Evolutionary conservation across 1,140 invertebrate genomes (phyloP), one percentile per base, ranked within the genome.

Genomic region (Penaeus vannamei): DNA sequence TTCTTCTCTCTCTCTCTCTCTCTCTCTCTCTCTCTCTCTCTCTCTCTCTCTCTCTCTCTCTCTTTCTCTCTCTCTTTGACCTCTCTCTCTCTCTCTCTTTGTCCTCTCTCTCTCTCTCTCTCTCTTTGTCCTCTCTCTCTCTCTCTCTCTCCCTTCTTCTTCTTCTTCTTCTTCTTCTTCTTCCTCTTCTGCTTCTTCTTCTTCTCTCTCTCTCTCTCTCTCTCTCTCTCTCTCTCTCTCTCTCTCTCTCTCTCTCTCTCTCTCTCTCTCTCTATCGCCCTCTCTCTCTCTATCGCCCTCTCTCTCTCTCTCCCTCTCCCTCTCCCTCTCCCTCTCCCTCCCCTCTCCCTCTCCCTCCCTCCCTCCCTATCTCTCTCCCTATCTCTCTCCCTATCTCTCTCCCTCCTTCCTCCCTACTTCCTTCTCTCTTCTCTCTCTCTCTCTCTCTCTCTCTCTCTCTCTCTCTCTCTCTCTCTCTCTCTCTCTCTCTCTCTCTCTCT

Each of bases 401-500:
- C 79, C 59, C 79, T 80, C 79, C 59, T 46, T 81, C 79, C 59
- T 23, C 59, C 79, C 59, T 46, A 46, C 79, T 81, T 23, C 59
- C 79, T 81, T 7, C 61, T 53, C 61, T n/a, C 29, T n/a, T 60
- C 42, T 82, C 79, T 81, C 76, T 79, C 76, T 79, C 79, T 81
- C 79, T 81, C 79, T 81, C 79, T 81, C 79, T 81, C 79, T 81
- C 79, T 81, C 29, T 81, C 79, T 81, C 79, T 81, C 79, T 81
- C 79, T 10, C 79, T 81, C 79, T 10, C 79, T 81, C 79, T 10
- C 79, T 81, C 79, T 10, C 79, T 81, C 79, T 10, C 79, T 81
- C 79, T 20, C 79, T 81, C 79, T 32, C 29, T 81, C 32, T 10
- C 23, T 14, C 46, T 46, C 26, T 12, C 12, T 12, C n/a, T n/a